phyloP scores from a whole-genome alignment of 2,888 invertebrate species.

The Ennomos fuscantarius region DNA sequence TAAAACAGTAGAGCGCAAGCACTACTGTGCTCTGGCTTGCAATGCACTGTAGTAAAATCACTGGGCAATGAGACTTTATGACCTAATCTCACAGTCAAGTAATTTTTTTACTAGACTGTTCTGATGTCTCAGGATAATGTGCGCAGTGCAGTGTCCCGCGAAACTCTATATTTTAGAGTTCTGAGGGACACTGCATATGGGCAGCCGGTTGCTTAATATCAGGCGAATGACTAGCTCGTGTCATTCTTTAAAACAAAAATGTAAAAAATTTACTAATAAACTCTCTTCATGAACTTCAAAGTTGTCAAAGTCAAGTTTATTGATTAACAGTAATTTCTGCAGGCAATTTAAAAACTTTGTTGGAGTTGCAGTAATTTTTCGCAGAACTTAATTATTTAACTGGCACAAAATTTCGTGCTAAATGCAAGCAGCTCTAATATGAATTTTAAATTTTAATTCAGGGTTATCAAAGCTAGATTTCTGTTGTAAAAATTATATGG shows the following conservation, averaged over 20 bases:
- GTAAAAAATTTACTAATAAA: too few relatives aligned
- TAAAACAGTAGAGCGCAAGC: too few relatives aligned
- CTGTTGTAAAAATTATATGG: conserved; percentile 26
- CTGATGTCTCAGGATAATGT: too few relatives aligned
- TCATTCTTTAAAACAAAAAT: too few relatives aligned
- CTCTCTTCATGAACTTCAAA: conserved; percentile 22
- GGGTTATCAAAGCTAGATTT: conserved; percentile 41
- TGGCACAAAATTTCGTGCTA: conserved; percentile 70
- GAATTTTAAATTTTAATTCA: conserved; percentile 36
- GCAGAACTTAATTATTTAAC: conserved; percentile 67
- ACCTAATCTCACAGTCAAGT: too few relatives aligned
- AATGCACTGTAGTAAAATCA: conserved; percentile 8
- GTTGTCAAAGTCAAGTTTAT: conserved; percentile 23
- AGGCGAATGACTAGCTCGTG: too few relatives aligned
- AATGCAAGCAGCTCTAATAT: conserved; percentile 64
- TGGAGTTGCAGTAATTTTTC: conserved; percentile 62
- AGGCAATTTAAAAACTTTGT: conserved; percentile 48
- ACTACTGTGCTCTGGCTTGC: conserved; percentile 6
- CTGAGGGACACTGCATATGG: too few relatives aligned
- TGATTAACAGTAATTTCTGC: conserved; percentile 20
- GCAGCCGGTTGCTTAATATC: too few relatives aligned
- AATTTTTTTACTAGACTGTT: too few relatives aligned
- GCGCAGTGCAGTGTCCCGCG: too few relatives aligned
- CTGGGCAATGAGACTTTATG: too few relatives aligned
- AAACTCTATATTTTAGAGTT: too few relatives aligned